phyloP scores from a whole-genome alignment of 2,888 invertebrate species.

The Desoria tigrina region DNA sequence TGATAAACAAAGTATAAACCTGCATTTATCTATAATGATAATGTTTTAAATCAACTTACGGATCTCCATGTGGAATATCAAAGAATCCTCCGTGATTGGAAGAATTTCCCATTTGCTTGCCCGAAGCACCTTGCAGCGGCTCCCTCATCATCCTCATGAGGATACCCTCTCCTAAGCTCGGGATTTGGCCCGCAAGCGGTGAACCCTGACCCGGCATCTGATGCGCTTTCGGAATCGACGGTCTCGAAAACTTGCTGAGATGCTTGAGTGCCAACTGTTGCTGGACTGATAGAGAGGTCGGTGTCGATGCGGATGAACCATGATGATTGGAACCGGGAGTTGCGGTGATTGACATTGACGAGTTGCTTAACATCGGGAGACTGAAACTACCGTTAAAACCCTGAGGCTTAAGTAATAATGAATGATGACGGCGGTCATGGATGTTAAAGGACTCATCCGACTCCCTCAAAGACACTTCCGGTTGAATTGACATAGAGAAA shows the following conservation, averaged over 20 bases:
- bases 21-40: background rate
- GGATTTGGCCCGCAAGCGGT: constrained; percentile 25
- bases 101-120: constrained; percentile 29
- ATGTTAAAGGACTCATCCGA: constrained; percentile 50
- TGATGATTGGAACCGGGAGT: background rate
- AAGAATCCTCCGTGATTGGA: constrained; percentile 42
- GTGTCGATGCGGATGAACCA: constrained; percentile 14
- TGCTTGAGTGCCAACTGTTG: constrained; percentile 36
- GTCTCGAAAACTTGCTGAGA: constrained; percentile 41
- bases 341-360: constrained; percentile 33
- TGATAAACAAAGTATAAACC: too few species aligned
- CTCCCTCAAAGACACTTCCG: constrained; percentile 51
- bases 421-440: constrained; percentile 39
- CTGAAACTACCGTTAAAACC: constrained; percentile 29
- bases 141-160: constrained; percentile 52
- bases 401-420: constrained; percentile 38
- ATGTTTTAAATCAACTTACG: constrained; percentile 36
- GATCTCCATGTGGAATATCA: constrained; percentile 49
- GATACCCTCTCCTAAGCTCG: constrained; percentile 48
- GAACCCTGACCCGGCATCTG: constrained; percentile 29
- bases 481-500: constrained; percentile 47
- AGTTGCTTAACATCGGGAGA: constrained; percentile 23
- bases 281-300: constrained; percentile 25
- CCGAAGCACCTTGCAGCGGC: constrained; percentile 40
- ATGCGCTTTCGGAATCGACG: constrained; percentile 44